These are phyloP conservation scores for Papilio protenor DNA, from an alignment of 2,888 invertebrate species.

Conservation along the genomic window DNA sequence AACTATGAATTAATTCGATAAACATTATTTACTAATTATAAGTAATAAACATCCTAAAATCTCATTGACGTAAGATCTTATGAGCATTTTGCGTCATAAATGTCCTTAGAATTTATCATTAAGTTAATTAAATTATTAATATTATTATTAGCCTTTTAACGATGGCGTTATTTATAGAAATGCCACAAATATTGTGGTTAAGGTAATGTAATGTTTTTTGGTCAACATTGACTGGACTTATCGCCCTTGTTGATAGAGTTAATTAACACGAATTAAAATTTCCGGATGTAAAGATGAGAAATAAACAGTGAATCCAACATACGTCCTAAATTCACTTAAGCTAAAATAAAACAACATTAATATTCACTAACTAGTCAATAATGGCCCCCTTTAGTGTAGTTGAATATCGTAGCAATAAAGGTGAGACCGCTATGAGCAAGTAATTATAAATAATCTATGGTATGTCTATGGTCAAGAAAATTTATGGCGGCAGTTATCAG, in stretches of 20 bases:
- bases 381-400: neutral
- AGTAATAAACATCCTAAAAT: no score
- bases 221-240: neutral
- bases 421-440: neutral
- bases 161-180: neutral
- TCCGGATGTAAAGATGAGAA: neutral
- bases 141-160: neutral
- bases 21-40: no score
- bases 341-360: neutral
- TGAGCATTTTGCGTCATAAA: neutral
- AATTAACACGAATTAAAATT: slow-evolving; percentile 1
- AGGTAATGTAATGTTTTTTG: neutral
- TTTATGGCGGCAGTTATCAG: neutral
- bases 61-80: neutral
- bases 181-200: no score
- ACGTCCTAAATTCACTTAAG: neutral
- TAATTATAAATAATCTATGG: neutral
- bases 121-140: neutral
- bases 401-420: neutral
- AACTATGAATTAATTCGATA: no score
- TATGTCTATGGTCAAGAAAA: slow-evolving; percentile 3
- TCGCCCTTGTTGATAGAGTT: neutral
- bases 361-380: neutral
- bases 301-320: neutral
- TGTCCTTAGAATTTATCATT: neutral